These are phyloP conservation scores for Eremophila alpestris DNA, from an alignment of 2,797 vertebrate genomes.

Conservation along the genomic window DNA sequence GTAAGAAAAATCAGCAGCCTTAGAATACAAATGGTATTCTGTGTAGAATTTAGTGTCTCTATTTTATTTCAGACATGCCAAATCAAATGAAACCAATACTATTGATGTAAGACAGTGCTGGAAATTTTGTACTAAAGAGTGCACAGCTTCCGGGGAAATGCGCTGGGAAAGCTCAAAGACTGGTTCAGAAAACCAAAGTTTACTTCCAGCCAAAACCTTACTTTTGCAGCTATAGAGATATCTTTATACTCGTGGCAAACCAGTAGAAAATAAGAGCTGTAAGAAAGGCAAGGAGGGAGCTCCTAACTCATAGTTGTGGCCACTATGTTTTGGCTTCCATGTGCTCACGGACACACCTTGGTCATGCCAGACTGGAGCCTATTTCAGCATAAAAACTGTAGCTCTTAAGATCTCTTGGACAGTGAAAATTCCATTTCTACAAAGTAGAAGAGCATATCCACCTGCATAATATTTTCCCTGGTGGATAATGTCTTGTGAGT, in stretches of 20 bases:
- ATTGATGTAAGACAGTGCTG: background rate
- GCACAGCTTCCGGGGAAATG: background rate
- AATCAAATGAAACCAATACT: background rate
- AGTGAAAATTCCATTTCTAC: background rate
- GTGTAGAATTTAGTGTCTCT: background rate
- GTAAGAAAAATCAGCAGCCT: background rate
- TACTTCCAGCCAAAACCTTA: background rate
- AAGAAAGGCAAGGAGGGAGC: background rate
- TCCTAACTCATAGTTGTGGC: background rate
- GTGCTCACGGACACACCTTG: background rate
- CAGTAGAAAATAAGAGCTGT: background rate
- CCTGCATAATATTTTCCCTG: conserved; percentile 4
- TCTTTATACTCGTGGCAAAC: background rate
- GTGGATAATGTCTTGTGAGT: background rate
- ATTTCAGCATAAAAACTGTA: background rate
- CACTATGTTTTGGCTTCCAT: background rate
- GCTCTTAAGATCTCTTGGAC: background rate
- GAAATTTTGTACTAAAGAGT: background rate
- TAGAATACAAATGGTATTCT: background rate
- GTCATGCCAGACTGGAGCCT: background rate
- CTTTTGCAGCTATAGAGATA: background rate
- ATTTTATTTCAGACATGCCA: background rate
- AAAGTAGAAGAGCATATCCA: background rate
- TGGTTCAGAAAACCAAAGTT: background rate
- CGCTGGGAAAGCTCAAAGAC: background rate